These are phyloP conservation scores for Drosophila tani DNA, from an alignment of 1,140 invertebrate species.

Conservation along the genomic window DNA sequence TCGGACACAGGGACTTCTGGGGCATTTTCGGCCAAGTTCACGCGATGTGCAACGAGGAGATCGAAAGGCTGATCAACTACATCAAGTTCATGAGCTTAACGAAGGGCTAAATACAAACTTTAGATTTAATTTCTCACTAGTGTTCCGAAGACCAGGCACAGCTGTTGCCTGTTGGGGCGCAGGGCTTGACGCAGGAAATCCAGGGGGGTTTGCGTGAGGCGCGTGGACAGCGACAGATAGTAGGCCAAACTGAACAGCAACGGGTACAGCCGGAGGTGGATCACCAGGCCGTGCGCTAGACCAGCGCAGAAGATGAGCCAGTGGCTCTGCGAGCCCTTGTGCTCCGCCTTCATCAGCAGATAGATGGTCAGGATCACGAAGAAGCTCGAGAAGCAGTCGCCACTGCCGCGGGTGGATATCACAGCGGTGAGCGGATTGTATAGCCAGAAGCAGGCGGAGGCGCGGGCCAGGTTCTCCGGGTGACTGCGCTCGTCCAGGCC, in stretches of 20 bases:
- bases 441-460: slow-evolving; percentile 92
- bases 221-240: slow-evolving; percentile 65
- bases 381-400: slow-evolving; percentile 94
- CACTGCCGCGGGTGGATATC: slow-evolving; percentile 98
- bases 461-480: slow-evolving; percentile 76
- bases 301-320: slow-evolving; percentile 88
- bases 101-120: slow-evolving; percentile 11
- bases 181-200: slow-evolving; percentile 85
- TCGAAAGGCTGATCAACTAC: slow-evolving; percentile 29
- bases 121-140: slow-evolving; percentile 14
- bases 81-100: slow-evolving; percentile 32
- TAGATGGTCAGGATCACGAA: slow-evolving; percentile 92
- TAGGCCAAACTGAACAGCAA: slow-evolving; percentile 93
- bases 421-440: slow-evolving; percentile 97
- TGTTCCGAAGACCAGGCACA: slow-evolving; percentile 89
- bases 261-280: slow-evolving; percentile 98
- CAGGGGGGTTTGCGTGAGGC: slow-evolving; percentile 48
- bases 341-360: slow-evolving; percentile 86
- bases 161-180: slow-evolving; percentile 88
- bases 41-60: slow-evolving; percentile 3
- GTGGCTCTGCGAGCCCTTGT: slow-evolving; percentile 73
- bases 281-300: slow-evolving; percentile 92
- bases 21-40: neutral
- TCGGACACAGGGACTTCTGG: neutral
- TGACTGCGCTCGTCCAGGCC: slow-evolving; percentile 44